A percentile compares a stretch with the other conserved stretches of the same genome.
phyloP scores from a whole-genome alignment of 2,888 invertebrate species.

The Subacronicta megacephala region DNA sequence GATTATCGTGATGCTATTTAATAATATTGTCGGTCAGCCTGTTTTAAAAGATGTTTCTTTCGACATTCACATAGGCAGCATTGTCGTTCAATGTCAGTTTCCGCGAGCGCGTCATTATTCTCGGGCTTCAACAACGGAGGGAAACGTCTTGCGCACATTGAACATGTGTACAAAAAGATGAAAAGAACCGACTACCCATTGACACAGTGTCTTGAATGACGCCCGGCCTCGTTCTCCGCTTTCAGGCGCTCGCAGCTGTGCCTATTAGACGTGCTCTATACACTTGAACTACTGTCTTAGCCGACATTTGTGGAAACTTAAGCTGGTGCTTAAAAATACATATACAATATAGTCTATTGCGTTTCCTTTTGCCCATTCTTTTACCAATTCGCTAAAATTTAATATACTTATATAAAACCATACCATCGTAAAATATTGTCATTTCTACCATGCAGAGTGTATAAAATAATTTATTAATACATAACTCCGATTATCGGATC shows the following conservation, averaged over 20 bases:
- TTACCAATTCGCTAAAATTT: constrained; percentile 39
- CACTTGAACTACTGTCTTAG: constrained; percentile 58
- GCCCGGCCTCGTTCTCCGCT: constrained; percentile 79
- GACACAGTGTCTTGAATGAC: constrained; percentile 81
- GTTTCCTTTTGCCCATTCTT: constrained; percentile 38
- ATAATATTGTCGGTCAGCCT: constrained; percentile 28
- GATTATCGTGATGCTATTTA: constrained; percentile 15
- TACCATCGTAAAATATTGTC: constrained; percentile 75
- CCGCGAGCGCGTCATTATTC: constrained; percentile 53
- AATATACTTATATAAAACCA: constrained; percentile 69
- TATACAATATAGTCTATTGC: constrained; percentile 27
- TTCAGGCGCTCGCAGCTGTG: constrained; percentile 72
- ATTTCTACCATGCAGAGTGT: constrained; percentile 55
- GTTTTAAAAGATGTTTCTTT: constrained; percentile 33
- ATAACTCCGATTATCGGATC: constrained; percentile 65
- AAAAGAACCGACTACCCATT: constrained; percentile 79
- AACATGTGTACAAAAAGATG: constrained; percentile 72
- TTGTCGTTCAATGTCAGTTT: constrained; percentile 49
- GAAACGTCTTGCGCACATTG: constrained; percentile 67
- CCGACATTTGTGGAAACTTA: constrained; percentile 56
- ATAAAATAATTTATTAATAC: constrained; percentile 60
- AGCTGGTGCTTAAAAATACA: constrained; percentile 37
- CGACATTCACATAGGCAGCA: constrained; percentile 48
- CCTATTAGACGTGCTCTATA: constrained; percentile 67
- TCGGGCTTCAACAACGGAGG: constrained; percentile 44